Conservation (phyloP, 2,888 invertebrate genomes). For the Cataglyphis rosenhaueri region DNA sequence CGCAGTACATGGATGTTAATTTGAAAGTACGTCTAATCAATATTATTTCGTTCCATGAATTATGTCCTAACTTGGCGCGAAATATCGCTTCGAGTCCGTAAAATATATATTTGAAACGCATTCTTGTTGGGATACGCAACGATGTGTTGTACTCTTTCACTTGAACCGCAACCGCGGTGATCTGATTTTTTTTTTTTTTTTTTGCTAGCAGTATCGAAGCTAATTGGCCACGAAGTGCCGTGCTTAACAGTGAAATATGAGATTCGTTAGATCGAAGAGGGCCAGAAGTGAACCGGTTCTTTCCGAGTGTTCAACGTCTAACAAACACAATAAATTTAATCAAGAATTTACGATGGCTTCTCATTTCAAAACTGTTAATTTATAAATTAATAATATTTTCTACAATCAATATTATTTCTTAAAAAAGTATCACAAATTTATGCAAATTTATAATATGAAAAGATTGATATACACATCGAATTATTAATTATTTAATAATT, state of each 20-base stretch:
- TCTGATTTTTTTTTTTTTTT: constrained; percentile 22
- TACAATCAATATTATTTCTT: background rate
- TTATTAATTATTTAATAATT: background rate
- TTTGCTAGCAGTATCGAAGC: constrained; percentile 52
- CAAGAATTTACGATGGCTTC: background rate
- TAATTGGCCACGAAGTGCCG: constrained; percentile 62
- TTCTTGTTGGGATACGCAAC: constrained; percentile 25
- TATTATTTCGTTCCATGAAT: constrained; percentile 4
- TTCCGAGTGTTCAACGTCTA: constrained; percentile 25
- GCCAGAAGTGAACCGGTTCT: constrained; percentile 53
- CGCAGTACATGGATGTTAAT: background rate
- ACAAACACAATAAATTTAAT: constrained; percentile 20
- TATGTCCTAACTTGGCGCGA: background rate
- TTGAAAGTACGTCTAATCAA: background rate
- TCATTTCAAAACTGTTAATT: background rate
- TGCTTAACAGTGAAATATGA: constrained; percentile 62
- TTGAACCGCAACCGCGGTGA: constrained; percentile 30
- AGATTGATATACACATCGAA: background rate
- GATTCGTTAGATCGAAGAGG: constrained; percentile 59
- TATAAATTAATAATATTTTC: background rate
- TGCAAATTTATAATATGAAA: constrained; percentile 1
- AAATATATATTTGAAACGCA: constrained; percentile 18
- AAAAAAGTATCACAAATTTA: background rate
- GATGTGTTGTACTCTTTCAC: constrained; percentile 6
- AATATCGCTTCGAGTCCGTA: constrained; percentile 11